A percentile compares a stretch with the other conserved stretches of the same genome.
Conservation (phyloP, 37 sponge, comb jelly and placozoan species). For the Oopsacas minuta region DNA sequence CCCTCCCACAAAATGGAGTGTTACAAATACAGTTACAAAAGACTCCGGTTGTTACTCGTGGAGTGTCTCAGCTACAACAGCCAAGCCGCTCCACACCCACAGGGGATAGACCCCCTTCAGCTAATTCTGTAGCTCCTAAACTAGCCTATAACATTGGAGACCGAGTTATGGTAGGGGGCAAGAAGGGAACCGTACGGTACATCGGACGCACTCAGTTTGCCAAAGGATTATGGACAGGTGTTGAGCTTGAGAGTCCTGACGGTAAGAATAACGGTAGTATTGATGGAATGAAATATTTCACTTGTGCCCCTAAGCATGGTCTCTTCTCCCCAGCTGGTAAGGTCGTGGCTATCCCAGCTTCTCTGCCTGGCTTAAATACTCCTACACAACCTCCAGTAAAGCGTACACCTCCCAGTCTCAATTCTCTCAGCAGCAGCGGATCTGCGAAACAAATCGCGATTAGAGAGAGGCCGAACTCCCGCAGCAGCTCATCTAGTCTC, state of each 20-base stretch:
- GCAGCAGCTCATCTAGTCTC: background rate
- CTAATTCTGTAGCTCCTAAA: background rate
- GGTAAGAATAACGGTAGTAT: conserved; percentile 89
- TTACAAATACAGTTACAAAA: conserved; percentile 7
- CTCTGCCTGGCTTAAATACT: background rate
- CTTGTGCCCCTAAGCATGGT: conserved; percentile 63
- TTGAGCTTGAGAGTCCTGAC: conserved; percentile 53
- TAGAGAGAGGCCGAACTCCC: background rate
- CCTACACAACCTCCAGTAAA: background rate
- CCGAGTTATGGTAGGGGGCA: conserved; percentile 46
- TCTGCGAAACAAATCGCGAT: background rate
- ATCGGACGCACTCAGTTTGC: conserved; percentile 77
- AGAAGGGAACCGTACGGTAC: conserved; percentile 62
- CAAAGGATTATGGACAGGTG: conserved; percentile 81
- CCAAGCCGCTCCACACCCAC: background rate
- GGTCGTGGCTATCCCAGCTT: conserved; percentile 21
- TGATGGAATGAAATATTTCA: conserved; percentile 69
- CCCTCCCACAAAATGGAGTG: background rate
- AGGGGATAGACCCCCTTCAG: background rate
- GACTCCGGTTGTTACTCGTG: background rate
- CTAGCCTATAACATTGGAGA: conserved; percentile 35
- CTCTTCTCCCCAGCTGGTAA: conserved; percentile 71
- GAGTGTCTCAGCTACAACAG: background rate
- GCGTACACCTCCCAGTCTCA: background rate
- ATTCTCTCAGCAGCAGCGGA: background rate